Evolutionary conservation across 2,113 vertebrate genomes (phyloP).

Genomic region (Dunckerocampus dactyliophorus): DNA sequence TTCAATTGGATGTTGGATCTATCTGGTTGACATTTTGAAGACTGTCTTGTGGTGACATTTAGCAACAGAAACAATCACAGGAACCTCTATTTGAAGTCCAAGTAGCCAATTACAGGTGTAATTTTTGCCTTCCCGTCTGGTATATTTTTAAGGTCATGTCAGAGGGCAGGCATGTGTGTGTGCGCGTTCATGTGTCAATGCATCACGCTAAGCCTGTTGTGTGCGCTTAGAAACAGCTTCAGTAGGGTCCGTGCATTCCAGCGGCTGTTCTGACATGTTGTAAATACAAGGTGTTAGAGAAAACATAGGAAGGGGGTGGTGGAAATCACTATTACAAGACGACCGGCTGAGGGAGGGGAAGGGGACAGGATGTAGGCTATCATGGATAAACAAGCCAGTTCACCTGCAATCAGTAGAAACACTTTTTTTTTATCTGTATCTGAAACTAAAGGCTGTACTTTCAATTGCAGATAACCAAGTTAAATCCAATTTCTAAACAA

Average conservation of each 20-base stretch:
- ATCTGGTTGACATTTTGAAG: constrained; percentile 65
- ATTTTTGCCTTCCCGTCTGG: constrained; percentile 16
- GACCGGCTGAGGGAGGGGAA: constrained; percentile 4
- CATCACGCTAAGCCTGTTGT: constrained; percentile 10
- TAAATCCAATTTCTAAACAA: background rate
- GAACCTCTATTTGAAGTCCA: constrained; percentile 22
- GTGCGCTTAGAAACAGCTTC: constrained; percentile 48
- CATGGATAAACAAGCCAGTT: constrained; percentile 29
- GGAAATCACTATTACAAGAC: constrained; percentile 42
- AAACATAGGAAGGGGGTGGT: constrained; percentile 52
- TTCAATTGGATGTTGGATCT: constrained; percentile 47
- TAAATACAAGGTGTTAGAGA: constrained; percentile 71
- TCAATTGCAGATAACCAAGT: background rate
- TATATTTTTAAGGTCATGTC: constrained; percentile 33
- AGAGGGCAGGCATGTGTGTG: constrained; percentile 18
- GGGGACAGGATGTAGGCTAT: constrained; percentile 36
- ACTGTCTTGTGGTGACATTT: constrained; percentile 61
- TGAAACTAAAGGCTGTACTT: background rate
- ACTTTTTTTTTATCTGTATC: background rate
- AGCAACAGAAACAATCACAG: constrained; percentile 48
- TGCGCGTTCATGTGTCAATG: constrained; percentile 12
- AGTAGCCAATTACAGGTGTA: constrained; percentile 47
- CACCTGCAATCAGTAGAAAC: constrained; percentile 35
- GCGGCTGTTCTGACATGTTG: constrained; percentile 90
- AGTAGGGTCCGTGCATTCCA: constrained; percentile 83